Evolutionary conservation across 2,888 invertebrate genomes (phyloP), one percentile per base, ranked within the genome.

Genomic region (Pseudoips prasinana): DNA sequence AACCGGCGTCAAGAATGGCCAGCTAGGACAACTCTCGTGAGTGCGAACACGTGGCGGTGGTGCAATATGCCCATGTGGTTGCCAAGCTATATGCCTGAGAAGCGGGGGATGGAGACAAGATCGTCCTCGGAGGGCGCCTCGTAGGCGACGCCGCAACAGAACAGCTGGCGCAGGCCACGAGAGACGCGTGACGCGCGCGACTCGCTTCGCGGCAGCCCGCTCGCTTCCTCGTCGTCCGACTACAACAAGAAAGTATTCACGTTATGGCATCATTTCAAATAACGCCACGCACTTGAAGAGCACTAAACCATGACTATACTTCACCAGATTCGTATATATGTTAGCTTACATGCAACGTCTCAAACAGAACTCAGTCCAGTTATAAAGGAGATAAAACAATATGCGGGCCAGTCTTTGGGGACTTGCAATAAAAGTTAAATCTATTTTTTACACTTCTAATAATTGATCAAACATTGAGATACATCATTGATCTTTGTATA

Each of bases 151-250:
- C 86, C 85, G 61, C 87, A 87, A 65, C 87, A 87, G 67, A 87
- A 69, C 54, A 85, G 63, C 46, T 79, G 75, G 7, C 84, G 80
- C 46, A 84, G 63, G 29, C 58, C 80, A 61, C 79, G 83, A 20
- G 74, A 69, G 26, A 82, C 70, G 34, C 82, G 82, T 14, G 82
- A 80, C 29, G 62, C 55, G 46, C 62, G 80, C 34, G 82, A 82
- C 41, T 73, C 81, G 56, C 69, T 76, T 71, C 83, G 84, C 70
- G 85, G 79, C 82, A 83, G 75, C 80, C 84, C 86, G 71, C 86
- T 70, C 54, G 82, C 84, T 57, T 81, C 85, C 49, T 81, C 79
- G 26, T 78, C 80, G 57, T 82, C 78, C 11, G 75, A 78, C 85
- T 86, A 82, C 59, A 81, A 81, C 55, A 67, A 73, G 57, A 46